These are phyloP conservation scores for Pterostichus niger DNA, from an alignment of 2,888 invertebrate genomes.

Conservation along the genomic window DNA sequence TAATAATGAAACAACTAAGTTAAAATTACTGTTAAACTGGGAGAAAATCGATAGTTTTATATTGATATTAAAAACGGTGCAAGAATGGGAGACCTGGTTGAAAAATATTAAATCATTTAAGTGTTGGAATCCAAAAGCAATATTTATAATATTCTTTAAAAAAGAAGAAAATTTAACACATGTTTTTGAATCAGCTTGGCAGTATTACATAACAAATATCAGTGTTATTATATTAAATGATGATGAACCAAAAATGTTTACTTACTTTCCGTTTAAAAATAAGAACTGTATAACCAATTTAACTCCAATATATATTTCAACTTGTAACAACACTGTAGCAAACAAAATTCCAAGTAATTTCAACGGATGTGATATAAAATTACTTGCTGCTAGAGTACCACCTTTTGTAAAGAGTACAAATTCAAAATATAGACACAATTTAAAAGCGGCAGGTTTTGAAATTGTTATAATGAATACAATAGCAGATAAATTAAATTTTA, in stretches of 20 bases:
- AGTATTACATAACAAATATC: conserved; percentile 26
- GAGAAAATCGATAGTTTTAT: neutral
- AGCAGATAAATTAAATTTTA: conserved; percentile 67
- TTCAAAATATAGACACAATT: neutral
- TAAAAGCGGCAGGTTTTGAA: conserved; percentile 69
- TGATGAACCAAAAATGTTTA: neutral
- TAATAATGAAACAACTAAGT: neutral
- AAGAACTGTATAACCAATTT: neutral
- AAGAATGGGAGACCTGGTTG: neutral
- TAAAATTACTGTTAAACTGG: neutral
- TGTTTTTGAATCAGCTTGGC: conserved; percentile 12
- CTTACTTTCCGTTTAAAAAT: neutral
- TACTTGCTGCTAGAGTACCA: conserved; percentile 64
- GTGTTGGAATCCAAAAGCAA: neutral
- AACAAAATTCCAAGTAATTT: conserved; percentile 41
- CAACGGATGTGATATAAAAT: conserved; percentile 67
- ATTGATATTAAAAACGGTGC: neutral
- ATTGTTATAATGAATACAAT: conserved; percentile 68
- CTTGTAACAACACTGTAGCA: neutral
- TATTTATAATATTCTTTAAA: neutral
- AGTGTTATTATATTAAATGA: conserved; percentile 1
- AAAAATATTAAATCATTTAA: neutral
- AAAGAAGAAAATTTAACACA: neutral
- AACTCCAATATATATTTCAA: neutral
- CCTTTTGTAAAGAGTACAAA: conserved; percentile 69